phyloP scores from a whole-genome alignment of 2,113 vertebrate genomes.

The Cavia porcellus region DNA sequence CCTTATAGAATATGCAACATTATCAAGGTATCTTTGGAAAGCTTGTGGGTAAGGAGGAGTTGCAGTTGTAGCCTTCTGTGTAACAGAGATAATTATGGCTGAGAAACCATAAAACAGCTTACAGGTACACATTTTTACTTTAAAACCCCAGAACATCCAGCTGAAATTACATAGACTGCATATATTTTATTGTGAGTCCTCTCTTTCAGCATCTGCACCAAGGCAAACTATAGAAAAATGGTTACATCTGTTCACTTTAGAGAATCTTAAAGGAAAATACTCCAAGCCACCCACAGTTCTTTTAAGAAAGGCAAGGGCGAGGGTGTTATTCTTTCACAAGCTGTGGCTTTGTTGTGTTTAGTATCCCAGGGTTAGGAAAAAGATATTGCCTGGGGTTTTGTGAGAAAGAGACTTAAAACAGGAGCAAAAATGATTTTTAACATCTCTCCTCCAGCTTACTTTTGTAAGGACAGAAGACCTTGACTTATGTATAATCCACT shows the following conservation, averaged over 20 bases:
- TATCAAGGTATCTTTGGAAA: slow-evolving; percentile 87
- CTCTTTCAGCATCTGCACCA: slow-evolving; percentile 89
- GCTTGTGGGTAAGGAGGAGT: slow-evolving; percentile 83
- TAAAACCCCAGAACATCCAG: slow-evolving; percentile 88
- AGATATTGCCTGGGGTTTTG: rapidly evolving
- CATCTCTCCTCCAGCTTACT: background rate
- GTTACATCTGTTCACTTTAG: slow-evolving; percentile 89
- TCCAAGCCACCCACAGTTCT: slow-evolving; percentile 78
- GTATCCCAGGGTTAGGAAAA: slow-evolving; percentile 38
- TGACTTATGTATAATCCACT: background rate
- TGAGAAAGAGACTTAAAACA: slow-evolving; percentile 12
- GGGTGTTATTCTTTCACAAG: slow-evolving; percentile 59
- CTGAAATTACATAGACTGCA: slow-evolving; percentile 89
- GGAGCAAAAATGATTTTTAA: background rate
- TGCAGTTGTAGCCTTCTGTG: slow-evolving; percentile 88
- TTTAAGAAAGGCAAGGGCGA: background rate
- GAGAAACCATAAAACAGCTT: slow-evolving; percentile 90
- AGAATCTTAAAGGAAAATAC: slow-evolving; percentile 86
- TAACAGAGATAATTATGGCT: slow-evolving; percentile 90
- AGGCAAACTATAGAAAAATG: slow-evolving; percentile 88
- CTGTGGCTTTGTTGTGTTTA: slow-evolving; percentile 2
- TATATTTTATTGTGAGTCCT: slow-evolving; percentile 89
- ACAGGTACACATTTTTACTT: slow-evolving; percentile 92
- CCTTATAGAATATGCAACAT: slow-evolving; percentile 85
- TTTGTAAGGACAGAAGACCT: background rate